Conservation (phyloP, 2,113 vertebrate genomes). For the Geococcyx californianus region DNA sequence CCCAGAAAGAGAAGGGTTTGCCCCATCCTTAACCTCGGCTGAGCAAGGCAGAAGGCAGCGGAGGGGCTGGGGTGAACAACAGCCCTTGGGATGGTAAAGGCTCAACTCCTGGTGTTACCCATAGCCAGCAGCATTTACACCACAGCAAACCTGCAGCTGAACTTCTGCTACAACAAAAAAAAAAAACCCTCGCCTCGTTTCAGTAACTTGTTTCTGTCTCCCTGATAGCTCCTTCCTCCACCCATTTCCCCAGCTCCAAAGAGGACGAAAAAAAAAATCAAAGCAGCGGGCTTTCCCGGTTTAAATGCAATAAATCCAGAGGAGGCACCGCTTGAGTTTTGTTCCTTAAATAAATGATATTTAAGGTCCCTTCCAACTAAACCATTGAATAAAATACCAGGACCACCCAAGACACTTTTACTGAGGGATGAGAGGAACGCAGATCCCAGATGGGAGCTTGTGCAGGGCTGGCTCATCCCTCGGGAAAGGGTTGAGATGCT, state of each 20-base stretch:
- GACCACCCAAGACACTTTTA: not conserved
- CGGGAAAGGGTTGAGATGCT: not conserved
- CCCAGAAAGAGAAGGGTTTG: not conserved
- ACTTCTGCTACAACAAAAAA: not conserved
- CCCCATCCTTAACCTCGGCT: not conserved
- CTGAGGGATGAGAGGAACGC: not conserved
- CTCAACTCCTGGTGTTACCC: not conserved
- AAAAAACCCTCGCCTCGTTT: not conserved
- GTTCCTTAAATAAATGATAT: not conserved
- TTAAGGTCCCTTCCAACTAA: too few species aligned
- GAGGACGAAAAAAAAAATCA: not conserved
- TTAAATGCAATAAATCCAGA: not conserved
- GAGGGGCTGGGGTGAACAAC: not conserved
- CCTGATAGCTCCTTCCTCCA: not conserved
- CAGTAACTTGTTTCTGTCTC: not conserved
- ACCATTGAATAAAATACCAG: too few species aligned
- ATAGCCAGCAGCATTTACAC: not conserved
- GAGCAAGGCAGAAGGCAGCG: not conserved
- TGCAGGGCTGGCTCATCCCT: not conserved
- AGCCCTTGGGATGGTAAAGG: not conserved
- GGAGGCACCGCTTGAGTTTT: not conserved
- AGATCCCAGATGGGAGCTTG: not conserved
- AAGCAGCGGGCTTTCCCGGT: not conserved
- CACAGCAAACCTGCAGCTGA: not conserved
- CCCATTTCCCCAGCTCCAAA: not conserved